These are phyloP conservation scores for Phaetusa simplex DNA, from an alignment of 2,113 vertebrate species.

Conservation along the genomic window DNA sequence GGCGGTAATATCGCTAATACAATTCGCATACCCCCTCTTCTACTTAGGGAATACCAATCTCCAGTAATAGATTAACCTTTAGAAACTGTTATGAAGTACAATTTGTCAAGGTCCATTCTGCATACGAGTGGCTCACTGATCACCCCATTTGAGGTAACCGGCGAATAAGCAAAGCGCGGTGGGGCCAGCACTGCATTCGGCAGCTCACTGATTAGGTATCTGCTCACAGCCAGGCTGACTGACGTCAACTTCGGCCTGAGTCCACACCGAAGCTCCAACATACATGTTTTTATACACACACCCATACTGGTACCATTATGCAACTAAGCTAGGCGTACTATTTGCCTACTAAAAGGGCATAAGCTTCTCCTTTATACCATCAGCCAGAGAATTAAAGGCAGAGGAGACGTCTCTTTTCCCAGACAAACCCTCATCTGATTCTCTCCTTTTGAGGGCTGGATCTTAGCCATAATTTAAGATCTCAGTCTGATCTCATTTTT, in stretches of 20 bases:
- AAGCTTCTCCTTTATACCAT: not conserved
- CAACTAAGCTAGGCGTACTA: not conserved
- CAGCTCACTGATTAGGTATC: not conserved
- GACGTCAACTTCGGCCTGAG: not conserved
- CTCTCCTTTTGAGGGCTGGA: not conserved
- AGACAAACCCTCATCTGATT: not conserved
- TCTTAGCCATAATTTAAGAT: not conserved
- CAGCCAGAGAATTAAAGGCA: not conserved
- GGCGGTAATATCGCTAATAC: not conserved
- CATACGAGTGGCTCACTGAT: not conserved
- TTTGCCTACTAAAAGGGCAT: not conserved
- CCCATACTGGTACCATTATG: not conserved
- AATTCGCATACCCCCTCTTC: not conserved
- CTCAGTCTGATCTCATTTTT: not conserved
- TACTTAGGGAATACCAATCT: not conserved
- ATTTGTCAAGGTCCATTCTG: not conserved
- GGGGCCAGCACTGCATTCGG: not conserved
- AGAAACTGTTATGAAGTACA: not conserved
- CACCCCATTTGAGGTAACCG: fast-evolving
- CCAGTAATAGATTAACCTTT: not conserved
- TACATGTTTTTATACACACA: not conserved
- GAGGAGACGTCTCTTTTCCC: not conserved
- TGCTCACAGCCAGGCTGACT: not conserved
- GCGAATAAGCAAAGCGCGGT: not conserved
- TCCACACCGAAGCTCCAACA: not conserved